These are phyloP conservation scores for Triplophysa bombifrons DNA, from an alignment of 2,797 vertebrate species.

Conservation along the genomic window DNA sequence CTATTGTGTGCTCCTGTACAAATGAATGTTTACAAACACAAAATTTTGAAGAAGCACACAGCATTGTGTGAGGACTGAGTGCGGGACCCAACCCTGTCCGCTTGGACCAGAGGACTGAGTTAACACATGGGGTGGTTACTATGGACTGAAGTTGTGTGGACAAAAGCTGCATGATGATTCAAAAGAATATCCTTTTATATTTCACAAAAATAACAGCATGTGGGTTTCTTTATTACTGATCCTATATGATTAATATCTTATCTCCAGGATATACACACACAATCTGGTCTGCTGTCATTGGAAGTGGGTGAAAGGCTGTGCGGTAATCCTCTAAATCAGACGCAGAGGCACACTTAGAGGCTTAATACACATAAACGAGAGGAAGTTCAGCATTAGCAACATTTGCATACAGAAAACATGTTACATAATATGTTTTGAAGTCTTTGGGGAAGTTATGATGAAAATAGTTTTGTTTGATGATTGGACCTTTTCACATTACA, in stretches of 20 bases:
- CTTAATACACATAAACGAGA: conserved; percentile 34
- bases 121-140: too few relatives aligned
- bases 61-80: too few relatives aligned
- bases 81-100: not conserved
- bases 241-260: conserved; percentile 10
- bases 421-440: not conserved
- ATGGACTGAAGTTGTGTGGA: too few relatives aligned
- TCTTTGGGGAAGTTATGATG: not conserved
- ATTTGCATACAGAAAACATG: conserved; percentile 27
- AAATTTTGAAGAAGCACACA: not conserved
- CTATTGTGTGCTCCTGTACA: not conserved
- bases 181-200: not conserved
- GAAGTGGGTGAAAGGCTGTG: conserved; percentile 41
- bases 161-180: not conserved
- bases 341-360: conserved; percentile 23
- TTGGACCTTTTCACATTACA: not conserved
- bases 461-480: not conserved
- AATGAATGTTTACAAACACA: not conserved
- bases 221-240: not conserved
- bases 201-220: not conserved
- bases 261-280: not conserved
- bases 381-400: conserved; percentile 20
- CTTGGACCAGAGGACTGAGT: too few relatives aligned
- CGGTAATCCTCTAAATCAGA: conserved; percentile 34
- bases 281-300: not conserved